These are phyloP conservation scores for Pachydiplax longipennis DNA, from an alignment of 2,888 invertebrate genomes.

Conservation along the genomic window DNA sequence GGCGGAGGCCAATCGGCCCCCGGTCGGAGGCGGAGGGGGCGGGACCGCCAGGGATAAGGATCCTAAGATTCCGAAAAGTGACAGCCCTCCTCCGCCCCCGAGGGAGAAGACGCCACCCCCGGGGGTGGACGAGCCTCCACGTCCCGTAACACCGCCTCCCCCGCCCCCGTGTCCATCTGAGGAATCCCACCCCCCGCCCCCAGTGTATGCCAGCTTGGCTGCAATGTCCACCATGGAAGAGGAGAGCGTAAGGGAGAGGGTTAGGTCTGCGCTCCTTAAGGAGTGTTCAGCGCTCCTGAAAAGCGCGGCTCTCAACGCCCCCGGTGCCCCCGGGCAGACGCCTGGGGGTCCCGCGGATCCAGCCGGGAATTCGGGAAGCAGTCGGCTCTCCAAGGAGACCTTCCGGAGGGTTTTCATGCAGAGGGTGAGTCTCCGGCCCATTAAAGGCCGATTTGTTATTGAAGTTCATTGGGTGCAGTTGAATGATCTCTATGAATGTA, in stretches of 20 bases:
- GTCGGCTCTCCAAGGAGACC: neutral
- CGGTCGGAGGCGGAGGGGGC: neutral
- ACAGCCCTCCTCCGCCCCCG: neutral
- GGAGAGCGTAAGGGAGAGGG: slow-evolving; percentile 70
- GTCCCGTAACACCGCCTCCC: neutral
- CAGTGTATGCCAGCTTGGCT: neutral
- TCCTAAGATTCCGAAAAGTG: neutral
- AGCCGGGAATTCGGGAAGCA: neutral
- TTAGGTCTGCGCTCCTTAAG: slow-evolving; percentile 68
- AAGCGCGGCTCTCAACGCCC: neutral
- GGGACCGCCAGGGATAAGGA: neutral
- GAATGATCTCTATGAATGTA: too few relatives aligned
- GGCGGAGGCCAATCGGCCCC: neutral
- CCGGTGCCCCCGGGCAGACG: neutral
- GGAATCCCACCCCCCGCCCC: slow-evolving; percentile 51
- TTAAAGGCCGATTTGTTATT: too few relatives aligned
- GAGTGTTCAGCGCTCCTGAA: slow-evolving; percentile 71
- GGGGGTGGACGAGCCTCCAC: neutral
- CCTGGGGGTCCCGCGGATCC: neutral
- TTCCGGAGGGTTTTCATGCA: slow-evolving; percentile 4
- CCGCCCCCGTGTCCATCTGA: slow-evolving; percentile 45
- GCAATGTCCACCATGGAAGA: slow-evolving; percentile 74
- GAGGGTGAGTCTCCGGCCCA: neutral
- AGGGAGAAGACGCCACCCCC: neutral
- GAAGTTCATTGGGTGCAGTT: too few relatives aligned